Evolutionary conservation across 2,113 vertebrate species (phyloP).

Genomic region (Zingel zingel): DNA sequence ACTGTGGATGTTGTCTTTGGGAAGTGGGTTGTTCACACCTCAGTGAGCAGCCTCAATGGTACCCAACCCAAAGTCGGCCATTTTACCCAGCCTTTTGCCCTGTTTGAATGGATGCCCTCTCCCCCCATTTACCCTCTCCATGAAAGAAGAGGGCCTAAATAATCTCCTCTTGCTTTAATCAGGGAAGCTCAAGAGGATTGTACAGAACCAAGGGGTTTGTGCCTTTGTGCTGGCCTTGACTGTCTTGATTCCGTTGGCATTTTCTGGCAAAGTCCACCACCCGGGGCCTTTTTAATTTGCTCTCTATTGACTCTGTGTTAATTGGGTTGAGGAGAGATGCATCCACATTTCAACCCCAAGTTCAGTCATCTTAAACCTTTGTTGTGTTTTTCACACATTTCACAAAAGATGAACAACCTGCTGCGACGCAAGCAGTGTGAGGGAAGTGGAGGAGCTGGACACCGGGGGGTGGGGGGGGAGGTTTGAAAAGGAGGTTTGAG

Average conservation of each 20-base stretch:
- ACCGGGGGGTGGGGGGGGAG: slow-evolving; percentile 5
- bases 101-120: slow-evolving; percentile 75
- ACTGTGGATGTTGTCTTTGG: slow-evolving; percentile 72
- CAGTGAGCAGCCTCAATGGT: slow-evolving; percentile 77
- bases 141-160: slow-evolving; percentile 77
- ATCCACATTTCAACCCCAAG: slow-evolving; percentile 78
- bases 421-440: slow-evolving; percentile 26
- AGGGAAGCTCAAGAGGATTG: slow-evolving; percentile 61
- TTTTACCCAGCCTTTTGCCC: slow-evolving; percentile 79
- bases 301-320: slow-evolving; percentile 85
- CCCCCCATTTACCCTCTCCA: slow-evolving; percentile 71
- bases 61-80: slow-evolving; percentile 64
- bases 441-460: slow-evolving; percentile 47
- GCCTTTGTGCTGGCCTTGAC: slow-evolving; percentile 81
- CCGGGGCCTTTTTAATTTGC: slow-evolving; percentile 85
- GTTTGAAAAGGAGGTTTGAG: too few species aligned
- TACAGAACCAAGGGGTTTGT: slow-evolving; percentile 50
- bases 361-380: slow-evolving; percentile 80
- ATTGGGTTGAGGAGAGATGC: slow-evolving; percentile 84
- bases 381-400: slow-evolving; percentile 75
- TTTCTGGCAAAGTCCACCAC: slow-evolving; percentile 75
- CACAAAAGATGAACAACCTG: slow-evolving; percentile 68
- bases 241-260: slow-evolving; percentile 76
- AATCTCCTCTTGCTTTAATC: slow-evolving; percentile 81
- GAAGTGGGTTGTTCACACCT: slow-evolving; percentile 78